Percentiles rank a stretch among this genome's conserved stretches.
phyloP scores from a whole-genome alignment of 2,888 invertebrate genomes.

The Aquatica leii region DNA sequence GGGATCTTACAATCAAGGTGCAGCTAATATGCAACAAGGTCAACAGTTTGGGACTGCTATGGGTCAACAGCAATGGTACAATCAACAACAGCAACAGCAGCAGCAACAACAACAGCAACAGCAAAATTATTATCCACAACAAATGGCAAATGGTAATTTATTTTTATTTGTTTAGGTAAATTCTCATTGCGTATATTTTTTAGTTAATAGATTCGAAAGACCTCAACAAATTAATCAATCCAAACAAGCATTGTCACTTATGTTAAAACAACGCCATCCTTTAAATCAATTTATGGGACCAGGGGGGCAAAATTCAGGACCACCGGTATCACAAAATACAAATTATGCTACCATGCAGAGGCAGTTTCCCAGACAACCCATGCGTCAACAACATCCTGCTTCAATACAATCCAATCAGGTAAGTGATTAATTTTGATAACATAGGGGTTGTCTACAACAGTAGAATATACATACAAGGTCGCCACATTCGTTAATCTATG shows the following conservation, averaged over 20 bases:
- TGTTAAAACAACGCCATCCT: constrained; percentile 82
- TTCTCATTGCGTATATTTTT: neutral
- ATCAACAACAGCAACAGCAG: constrained; percentile 60
- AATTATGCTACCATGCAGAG: constrained; percentile 61
- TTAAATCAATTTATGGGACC: constrained; percentile 62
- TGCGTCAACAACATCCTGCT: constrained; percentile 58
- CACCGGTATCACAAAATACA: constrained; percentile 56
- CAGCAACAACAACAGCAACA: constrained; percentile 58
- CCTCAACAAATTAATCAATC: constrained; percentile 71
- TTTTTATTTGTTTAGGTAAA: constrained; percentile 5
- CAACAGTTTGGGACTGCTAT: constrained; percentile 59
- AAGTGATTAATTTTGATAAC: constrained; percentile 16
- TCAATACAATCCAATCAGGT: constrained; percentile 60
- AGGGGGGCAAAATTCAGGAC: constrained; percentile 52
- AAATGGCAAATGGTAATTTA: constrained; percentile 57
- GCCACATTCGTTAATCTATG: no score
- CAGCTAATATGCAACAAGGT: constrained; percentile 46
- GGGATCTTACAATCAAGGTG: constrained; percentile 51
- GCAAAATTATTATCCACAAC: constrained; percentile 63
- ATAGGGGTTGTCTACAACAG: no score
- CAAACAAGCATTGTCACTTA: constrained; percentile 86
- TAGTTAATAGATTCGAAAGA: constrained; percentile 62
- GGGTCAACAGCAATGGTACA: constrained; percentile 68
- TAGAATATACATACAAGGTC: no score
- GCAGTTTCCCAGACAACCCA: constrained; percentile 62